Base-by-base conservation (phyloP, 1,140 invertebrate genomes). In the Drosophila ogumai region DNA sequence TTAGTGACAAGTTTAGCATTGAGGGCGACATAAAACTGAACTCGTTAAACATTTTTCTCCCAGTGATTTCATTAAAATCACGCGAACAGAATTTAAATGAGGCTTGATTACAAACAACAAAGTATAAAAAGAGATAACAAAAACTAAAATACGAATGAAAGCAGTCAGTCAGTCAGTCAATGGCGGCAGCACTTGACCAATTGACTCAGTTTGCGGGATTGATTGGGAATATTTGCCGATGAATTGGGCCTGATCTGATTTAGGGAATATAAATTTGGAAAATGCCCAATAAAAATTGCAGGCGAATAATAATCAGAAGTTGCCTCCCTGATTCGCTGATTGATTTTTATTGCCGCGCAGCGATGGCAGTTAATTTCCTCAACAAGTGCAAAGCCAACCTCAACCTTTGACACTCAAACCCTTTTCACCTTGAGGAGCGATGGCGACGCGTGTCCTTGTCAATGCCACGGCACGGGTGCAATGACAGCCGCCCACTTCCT, bases 1-100 rank as follows among this genome's bases (percentile, higher is more conserved):
- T 71, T 56, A 58, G 47, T 52, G 58, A 63, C 34, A 49, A 49
- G 32, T 63, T 17, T 59, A 38, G 47, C 74, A 74, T 75, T 75
- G 54, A 64, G 38, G 12, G 10, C 38, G 19, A 56, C 63, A 58
- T 79, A 59, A 60, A 75, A 58, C 19, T 44, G 47, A 58, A 44
- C 55, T 55, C 68, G 71, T 67, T 63, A 38, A 60, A 13, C 43
- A 59, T 71, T 65, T 81, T 76, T 81, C 64, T 63, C 73, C 74
- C 43, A 82, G 79, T 68, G 79, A 84, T 88, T 88, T 75, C 81
- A 84, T 90, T 79, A 81, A 78, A 90, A 81, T 79, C 81, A 88
- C 82, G 85, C 85, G 60, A 81, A 81, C 81, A 81, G 85, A 90
- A 88, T 88, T 81, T 81, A 88, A 88, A 88, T 88, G 69, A 90